These are phyloP conservation scores for Andricus quercusramuli DNA, from an alignment of 2,888 invertebrate genomes.

Conservation along the genomic window DNA sequence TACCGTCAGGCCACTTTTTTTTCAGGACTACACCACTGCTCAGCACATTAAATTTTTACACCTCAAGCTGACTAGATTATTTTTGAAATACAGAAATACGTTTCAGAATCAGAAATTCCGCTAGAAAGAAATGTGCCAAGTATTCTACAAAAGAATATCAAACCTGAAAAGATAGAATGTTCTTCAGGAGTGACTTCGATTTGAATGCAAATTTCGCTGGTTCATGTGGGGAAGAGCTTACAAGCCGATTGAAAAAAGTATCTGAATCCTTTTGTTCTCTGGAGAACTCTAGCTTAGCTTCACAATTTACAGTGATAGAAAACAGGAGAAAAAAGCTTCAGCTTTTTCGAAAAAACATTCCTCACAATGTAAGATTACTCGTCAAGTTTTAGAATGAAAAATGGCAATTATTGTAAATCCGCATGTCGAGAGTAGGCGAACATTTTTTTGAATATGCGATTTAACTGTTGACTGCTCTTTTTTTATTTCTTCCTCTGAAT, in stretches of 20 bases:
- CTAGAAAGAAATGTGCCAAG: not conserved
- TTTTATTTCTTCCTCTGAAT: not conserved
- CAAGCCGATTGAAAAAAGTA: constrained; percentile 5
- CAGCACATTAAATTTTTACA: not conserved
- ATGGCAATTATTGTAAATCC: not conserved
- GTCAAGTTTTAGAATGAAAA: not conserved
- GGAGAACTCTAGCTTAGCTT: not conserved
- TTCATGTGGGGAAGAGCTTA: not conserved
- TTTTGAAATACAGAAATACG: too few relatives aligned
- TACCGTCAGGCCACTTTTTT: too few relatives aligned
- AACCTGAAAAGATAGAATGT: not conserved
- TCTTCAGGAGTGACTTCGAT: constrained; percentile 29
- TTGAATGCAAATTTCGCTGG: constrained; percentile 28
- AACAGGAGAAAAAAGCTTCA: not conserved
- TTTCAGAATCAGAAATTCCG: too few relatives aligned
- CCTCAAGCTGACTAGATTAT: too few relatives aligned
- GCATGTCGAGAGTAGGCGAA: not conserved
- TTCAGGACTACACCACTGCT: too few relatives aligned
- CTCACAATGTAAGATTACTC: not conserved
- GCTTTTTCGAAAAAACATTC: not conserved
- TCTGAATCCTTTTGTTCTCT: not conserved
- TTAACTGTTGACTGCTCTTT: constrained; percentile 11
- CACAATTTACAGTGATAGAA: not conserved
- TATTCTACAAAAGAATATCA: not conserved
- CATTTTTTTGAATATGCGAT: not conserved